These are phyloP conservation scores for Porphyrio hochstetteri DNA, from an alignment of 2,113 vertebrate species.

Conservation along the genomic window DNA sequence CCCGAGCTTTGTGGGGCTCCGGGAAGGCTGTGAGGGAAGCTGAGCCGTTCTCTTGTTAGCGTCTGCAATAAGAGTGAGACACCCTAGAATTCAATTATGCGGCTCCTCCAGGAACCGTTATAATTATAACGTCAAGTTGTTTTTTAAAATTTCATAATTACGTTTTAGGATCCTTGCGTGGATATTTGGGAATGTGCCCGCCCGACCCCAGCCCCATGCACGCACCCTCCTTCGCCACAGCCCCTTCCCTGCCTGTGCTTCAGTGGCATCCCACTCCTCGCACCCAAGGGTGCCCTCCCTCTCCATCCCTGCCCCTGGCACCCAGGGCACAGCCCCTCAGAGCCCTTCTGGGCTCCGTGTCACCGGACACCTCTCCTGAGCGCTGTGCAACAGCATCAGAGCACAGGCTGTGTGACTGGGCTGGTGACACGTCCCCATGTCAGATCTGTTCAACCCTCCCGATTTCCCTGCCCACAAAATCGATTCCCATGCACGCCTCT, in stretches of 20 bases:
- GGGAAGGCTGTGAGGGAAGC: conserved; percentile 60
- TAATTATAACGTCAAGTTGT: conserved; percentile 68
- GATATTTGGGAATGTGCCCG: neutral
- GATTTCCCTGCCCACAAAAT: neutral
- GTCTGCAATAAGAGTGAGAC: conserved; percentile 53
- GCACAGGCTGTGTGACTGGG: fast-evolving
- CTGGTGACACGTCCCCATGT: fast-evolving
- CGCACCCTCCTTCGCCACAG: neutral
- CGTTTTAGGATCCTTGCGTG: conserved; percentile 46
- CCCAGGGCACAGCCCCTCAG: fast-evolving
- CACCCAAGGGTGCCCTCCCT: neutral
- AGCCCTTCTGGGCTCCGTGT: fast-evolving
- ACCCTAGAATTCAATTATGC: conserved; percentile 65
- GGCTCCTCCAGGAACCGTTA: conserved; percentile 50
- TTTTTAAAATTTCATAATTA: conserved; percentile 72
- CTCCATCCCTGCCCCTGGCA: neutral
- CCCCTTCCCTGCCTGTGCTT: fast-evolving
- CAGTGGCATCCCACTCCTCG: neutral
- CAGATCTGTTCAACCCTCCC: neutral
- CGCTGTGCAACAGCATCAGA: fast-evolving
- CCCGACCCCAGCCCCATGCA: neutral
- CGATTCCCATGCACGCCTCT: fast-evolving
- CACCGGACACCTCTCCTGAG: fast-evolving
- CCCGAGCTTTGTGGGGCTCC: conserved; percentile 57
- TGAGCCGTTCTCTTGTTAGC: conserved; percentile 53